A percentile compares a stretch with the other conserved stretches of the same genome.
These are phyloP conservation scores for Eira barbara DNA, from an alignment of 2,113 vertebrate genomes.

Conservation along the genomic window DNA sequence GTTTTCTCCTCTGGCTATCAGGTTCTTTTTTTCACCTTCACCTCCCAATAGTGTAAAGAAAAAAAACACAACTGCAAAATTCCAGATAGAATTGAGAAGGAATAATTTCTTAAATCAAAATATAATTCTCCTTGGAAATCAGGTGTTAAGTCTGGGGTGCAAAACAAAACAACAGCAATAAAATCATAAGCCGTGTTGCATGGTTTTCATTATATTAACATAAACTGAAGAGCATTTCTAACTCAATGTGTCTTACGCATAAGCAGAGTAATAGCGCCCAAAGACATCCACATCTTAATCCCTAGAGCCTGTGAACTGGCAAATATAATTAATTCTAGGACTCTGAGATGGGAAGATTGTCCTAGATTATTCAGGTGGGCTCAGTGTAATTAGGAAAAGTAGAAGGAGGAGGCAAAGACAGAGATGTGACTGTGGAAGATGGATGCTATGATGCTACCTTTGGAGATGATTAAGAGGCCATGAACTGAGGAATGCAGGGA, in stretches of 20 bases:
- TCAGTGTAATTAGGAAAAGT: background rate
- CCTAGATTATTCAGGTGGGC: background rate
- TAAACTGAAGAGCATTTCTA: background rate
- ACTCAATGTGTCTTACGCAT: background rate
- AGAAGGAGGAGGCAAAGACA: background rate
- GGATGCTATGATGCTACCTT: background rate
- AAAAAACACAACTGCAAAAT: background rate
- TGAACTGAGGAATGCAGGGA: background rate
- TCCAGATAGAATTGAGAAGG: background rate
- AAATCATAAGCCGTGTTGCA: background rate
- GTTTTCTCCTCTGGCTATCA: background rate
- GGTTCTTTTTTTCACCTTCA: constrained; percentile 2
- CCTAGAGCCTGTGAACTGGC: background rate
- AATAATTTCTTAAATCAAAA: constrained; percentile 45
- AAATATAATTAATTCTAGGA: background rate
- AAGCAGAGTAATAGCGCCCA: background rate
- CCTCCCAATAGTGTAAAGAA: background rate
- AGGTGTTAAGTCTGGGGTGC: background rate
- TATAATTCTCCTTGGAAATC: background rate
- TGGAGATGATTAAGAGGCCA: background rate
- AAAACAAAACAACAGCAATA: constrained; percentile 34
- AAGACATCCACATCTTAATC: background rate
- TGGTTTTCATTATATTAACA: constrained; percentile 3
- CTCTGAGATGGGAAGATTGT: background rate
- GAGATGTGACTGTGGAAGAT: background rate